Conservation (phyloP, 2,797 vertebrate species). For the Crax fasciolata region DNA sequence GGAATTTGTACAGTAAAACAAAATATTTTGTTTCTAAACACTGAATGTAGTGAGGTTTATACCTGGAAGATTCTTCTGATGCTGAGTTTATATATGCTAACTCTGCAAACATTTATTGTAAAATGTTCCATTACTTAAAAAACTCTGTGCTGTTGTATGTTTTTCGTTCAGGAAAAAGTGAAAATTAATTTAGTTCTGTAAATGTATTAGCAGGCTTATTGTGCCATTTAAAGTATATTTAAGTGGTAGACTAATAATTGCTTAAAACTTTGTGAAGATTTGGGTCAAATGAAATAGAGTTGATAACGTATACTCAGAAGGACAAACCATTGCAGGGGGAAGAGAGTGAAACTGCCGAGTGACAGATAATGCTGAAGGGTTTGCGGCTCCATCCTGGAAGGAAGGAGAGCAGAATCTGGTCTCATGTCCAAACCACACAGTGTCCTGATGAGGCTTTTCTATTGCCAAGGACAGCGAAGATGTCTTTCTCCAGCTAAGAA, state of each 20-base stretch:
- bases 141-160: neutral
- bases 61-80: neutral
- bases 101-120: neutral
- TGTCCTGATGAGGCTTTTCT: neutral
- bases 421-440: no score
- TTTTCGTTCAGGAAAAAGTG: neutral
- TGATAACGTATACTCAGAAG: neutral
- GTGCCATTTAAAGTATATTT: neutral
- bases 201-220: neutral
- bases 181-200: neutral
- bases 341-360: neutral
- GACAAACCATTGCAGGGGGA: neutral
- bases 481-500: neutral
- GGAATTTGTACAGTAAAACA: neutral
- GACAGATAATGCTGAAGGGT: neutral
- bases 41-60: neutral
- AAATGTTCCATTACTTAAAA: neutral
- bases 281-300: neutral
- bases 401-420: neutral
- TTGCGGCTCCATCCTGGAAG: neutral
- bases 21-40: neutral
- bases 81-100: neutral
- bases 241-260: neutral
- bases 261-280: neutral
- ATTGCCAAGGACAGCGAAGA: neutral